Evolutionary conservation across 1,140 invertebrate species (phyloP), one percentile per base, ranked within the genome.

Genomic region (Heliothis subflexa): DNA sequence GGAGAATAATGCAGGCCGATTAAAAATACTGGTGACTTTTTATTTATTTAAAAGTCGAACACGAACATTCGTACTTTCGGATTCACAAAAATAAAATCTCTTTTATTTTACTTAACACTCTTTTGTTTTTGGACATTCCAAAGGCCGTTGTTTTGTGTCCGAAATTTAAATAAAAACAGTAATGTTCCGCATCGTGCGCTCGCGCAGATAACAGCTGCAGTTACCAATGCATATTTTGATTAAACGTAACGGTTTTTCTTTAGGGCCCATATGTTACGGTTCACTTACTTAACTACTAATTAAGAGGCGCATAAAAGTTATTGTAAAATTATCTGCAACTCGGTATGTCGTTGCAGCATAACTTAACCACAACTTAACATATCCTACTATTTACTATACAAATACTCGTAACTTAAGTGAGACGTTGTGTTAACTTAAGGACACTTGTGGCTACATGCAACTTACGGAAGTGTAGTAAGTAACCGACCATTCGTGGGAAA

Each of bases 101-200:
- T 86, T 81, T 83, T 82, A 79, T 62, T 73, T 78, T 16, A 55
- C 18, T 45, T 11, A 25, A 50, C 3, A 25, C 47, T 47, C 62
- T 16, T 62, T 25, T 64, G 62, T 45, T 64, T 49, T 75, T 64
- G 33, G 61, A 45, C 40, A 45, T 47, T 62, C 5, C n/a, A 68
- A 72, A 78, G 78, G 57, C 73, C 72, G 64, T 74, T 79, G 70
- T 83, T 84, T 85, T 81, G 74, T 81, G 54, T 71, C 82, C 49
- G n/a, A 81, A 86, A 90, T 90, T 90, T 87, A 61, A 89, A 91
- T 89, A 89, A 86, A 91, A 93, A 93, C 90, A 84, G 88, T 93
- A 91, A 84, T 89, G 89, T 91, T 91, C 86, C 89, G 88, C 83
- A 81, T 81, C 78, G 81, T 90, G 88, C 85, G 61, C 84, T 61